phyloP scores from a whole-genome alignment of 2,113 vertebrate genomes.

The Myodes glareolus region DNA sequence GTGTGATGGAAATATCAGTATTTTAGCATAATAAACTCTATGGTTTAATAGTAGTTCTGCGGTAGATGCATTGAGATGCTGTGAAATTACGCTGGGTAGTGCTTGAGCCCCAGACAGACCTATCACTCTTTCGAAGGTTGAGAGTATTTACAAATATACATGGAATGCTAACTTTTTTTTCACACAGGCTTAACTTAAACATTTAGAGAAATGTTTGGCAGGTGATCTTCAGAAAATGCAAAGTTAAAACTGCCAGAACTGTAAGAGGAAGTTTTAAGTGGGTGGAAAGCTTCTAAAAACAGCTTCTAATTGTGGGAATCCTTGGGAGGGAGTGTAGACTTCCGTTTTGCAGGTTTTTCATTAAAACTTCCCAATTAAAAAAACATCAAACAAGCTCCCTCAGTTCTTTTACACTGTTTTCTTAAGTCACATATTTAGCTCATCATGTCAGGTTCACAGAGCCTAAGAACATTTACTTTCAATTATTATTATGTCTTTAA shows the following conservation, averaged over 20 bases:
- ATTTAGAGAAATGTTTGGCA: not conserved
- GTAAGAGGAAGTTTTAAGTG: not conserved
- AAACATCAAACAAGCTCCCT: not conserved
- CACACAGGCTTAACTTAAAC: not conserved
- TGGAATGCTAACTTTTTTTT: not conserved
- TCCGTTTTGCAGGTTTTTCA: not conserved
- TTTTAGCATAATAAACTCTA: not conserved
- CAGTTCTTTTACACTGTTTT: not conserved
- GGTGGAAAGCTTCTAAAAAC: not conserved
- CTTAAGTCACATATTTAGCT: not conserved
- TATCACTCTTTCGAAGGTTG: not conserved
- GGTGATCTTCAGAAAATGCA: not conserved
- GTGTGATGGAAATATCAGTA: not conserved
- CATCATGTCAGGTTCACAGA: not conserved
- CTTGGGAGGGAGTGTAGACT: not conserved
- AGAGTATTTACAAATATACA: not conserved
- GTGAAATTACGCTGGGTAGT: not conserved
- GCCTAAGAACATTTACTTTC: not conserved
- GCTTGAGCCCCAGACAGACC: not conserved
- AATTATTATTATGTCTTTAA: not conserved
- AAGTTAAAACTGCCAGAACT: not conserved
- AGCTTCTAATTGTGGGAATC: not conserved
- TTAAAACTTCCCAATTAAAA: not conserved
- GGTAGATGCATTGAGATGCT: not conserved
- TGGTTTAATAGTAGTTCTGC: not conserved